Evolutionary conservation across 2,888 invertebrate genomes (phyloP), one percentile per base, ranked within the genome.

Genomic region (Erebia epiphron): DNA sequence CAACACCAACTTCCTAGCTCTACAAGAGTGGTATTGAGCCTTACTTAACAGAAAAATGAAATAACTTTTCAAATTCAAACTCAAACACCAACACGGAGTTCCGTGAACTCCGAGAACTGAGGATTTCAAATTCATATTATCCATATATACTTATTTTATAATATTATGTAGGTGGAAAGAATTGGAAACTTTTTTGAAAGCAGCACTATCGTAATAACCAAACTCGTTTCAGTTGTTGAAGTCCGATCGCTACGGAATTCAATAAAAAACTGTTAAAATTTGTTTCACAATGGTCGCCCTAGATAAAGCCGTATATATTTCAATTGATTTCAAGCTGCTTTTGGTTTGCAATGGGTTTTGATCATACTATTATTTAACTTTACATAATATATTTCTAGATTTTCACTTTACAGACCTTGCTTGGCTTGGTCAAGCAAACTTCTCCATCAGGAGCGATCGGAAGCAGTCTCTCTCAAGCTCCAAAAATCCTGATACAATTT

Each of bases 221-320:
- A 64, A 64, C 64, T 64, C 18, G 62, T 49, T 62, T 21, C 62
- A 49, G 62, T 62, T 62, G 41, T 18, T 64, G 41, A 41, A 52
- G 64, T 41, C 41, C 64, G 52, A 41, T 52, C 54, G 11, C 16
- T 64, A 41, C 52, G 41, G 54, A n/a, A 64, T 64, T 52, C 52
- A 52, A 64, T 64, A 54, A 41, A 54, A 64, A 64, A 64, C 54
- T 64, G 54, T 41, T 35, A 64, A 64, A 64, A 64, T 52, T 64
- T 41, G 50, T 64, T 52, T 64, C 13, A 52, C 52, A 35, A 64
- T 54, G 50, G 50, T 35, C 3, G 64, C 18, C 54, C 26, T 54
- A 54, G 64, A 50, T 64, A 54, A 26, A 54, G 10, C 41, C 50
- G 52, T 50, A 64, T 61, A 46, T 61, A 46, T 46, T 49, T 49